Conservation (phyloP, 2,797 vertebrate genomes). For the Hylomyscus alleni region DNA sequence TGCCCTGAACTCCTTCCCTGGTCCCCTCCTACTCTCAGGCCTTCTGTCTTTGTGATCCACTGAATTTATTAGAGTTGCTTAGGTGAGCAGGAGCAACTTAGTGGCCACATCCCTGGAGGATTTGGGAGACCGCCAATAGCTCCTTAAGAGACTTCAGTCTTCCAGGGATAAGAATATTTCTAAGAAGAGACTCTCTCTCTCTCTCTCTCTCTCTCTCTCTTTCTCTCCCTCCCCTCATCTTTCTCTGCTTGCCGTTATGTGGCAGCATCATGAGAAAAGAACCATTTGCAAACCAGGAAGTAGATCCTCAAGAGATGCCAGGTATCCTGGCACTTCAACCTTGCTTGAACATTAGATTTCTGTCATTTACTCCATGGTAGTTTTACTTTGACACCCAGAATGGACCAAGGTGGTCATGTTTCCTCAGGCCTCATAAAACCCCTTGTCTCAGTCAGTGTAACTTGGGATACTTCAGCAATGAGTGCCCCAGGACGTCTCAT, state of each 20-base stretch:
- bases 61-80: neutral
- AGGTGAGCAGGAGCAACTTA: neutral
- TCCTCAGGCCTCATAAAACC: neutral
- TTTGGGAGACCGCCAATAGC: neutral
- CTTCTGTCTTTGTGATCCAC: neutral
- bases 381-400: slow-evolving; percentile 9
- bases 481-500: neutral
- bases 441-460: neutral
- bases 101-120: neutral
- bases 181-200: neutral
- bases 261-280: neutral
- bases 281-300: neutral
- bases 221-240: no score
- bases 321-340: neutral
- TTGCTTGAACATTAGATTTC: neutral
- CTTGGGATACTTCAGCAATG: neutral
- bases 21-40: neutral
- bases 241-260: neutral
- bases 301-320: neutral
- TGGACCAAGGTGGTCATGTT: neutral
- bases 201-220: no score
- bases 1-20: neutral
- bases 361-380: neutral
- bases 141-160: neutral
- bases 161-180: neutral